Percentiles rank a stretch among this genome's conserved stretches.
These are phyloP conservation scores for Catocala fraxini DNA, from an alignment of 2,888 invertebrate species.

Conservation along the genomic window DNA sequence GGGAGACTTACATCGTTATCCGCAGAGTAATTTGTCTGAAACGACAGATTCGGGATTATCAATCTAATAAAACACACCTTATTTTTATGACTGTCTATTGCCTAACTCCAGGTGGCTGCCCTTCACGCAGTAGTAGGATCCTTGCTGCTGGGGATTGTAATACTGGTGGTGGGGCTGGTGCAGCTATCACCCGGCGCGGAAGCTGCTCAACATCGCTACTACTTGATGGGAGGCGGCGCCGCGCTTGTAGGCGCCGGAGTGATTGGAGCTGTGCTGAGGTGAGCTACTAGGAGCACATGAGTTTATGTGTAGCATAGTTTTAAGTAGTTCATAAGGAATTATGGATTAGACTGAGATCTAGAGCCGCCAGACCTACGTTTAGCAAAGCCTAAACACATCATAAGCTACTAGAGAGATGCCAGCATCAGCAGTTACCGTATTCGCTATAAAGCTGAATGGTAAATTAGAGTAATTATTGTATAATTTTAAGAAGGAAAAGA, in stretches of 20 bases:
- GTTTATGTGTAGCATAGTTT: neutral
- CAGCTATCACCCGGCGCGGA: slow-evolving; percentile 93
- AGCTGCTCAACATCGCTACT: slow-evolving; percentile 91
- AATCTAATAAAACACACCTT: neutral
- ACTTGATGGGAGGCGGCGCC: slow-evolving; percentile 90
- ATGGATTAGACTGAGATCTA: no score
- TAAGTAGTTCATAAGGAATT: no score
- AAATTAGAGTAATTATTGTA: no score
- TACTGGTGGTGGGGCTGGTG: slow-evolving; percentile 92
- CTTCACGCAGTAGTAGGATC: slow-evolving; percentile 92
- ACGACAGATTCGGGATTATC: no score
- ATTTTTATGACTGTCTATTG: neutral
- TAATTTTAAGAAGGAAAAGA: no score
- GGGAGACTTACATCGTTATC: no score
- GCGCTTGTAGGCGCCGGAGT: slow-evolving; percentile 89
- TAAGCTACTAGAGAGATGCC: no score
- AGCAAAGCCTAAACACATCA: no score
- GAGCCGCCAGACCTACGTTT: no score
- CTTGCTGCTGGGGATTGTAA: slow-evolving; percentile 91
- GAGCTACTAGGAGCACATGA: slow-evolving; percentile 45
- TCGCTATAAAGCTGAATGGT: no score
- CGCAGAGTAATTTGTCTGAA: no score
- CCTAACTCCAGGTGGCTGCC: slow-evolving; percentile 88
- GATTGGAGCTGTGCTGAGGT: slow-evolving; percentile 89
- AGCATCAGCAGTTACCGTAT: no score